These are phyloP conservation scores for Torymus auratus DNA, from an alignment of 2,888 invertebrate genomes.

Conservation along the genomic window DNA sequence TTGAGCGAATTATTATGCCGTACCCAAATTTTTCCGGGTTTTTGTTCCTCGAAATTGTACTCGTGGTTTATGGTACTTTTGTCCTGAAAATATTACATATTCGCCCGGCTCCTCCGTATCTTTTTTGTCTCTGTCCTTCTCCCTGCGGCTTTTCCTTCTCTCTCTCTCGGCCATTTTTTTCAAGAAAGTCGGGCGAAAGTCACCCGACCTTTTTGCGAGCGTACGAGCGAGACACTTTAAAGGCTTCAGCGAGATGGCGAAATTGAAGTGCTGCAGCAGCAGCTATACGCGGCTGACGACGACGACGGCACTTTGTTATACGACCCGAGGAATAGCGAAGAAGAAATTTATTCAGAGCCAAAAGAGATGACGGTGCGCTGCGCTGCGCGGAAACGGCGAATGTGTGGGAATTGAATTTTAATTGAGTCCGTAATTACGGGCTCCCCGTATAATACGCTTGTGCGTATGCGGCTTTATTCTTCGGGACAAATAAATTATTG, in stretches of 20 bases:
- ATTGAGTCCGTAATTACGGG: constrained; percentile 21
- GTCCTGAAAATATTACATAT: constrained; percentile 17
- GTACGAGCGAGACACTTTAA: constrained; percentile 60
- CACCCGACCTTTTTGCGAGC: constrained; percentile 51
- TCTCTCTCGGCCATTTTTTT: constrained; percentile 23
- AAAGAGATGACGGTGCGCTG: background rate
- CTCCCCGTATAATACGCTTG: too few species aligned
- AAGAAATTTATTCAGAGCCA: constrained; percentile 23
- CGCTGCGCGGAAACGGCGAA: background rate
- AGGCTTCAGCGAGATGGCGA: constrained; percentile 59
- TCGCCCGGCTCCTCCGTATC: background rate
- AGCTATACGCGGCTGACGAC: constrained; percentile 1
- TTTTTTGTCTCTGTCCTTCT: too few species aligned
- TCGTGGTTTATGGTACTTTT: constrained; percentile 30
- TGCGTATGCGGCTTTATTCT: background rate
- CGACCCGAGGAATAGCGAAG: constrained; percentile 30
- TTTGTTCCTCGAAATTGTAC: too few species aligned
- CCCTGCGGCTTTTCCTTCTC: constrained; percentile 17
- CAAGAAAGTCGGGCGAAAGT: constrained; percentile 54
- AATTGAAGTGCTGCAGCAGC: constrained; percentile 52
- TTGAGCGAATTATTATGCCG: too few species aligned
- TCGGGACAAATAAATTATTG: constrained; percentile 3
- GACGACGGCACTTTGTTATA: constrained; percentile 45
- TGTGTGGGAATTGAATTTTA: constrained; percentile 41
- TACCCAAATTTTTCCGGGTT: too few species aligned